Percentiles rank a stretch among this genome's conserved stretches.
phyloP scores from a whole-genome alignment of 1,140 invertebrate species.

The Drosophila santomea region DNA sequence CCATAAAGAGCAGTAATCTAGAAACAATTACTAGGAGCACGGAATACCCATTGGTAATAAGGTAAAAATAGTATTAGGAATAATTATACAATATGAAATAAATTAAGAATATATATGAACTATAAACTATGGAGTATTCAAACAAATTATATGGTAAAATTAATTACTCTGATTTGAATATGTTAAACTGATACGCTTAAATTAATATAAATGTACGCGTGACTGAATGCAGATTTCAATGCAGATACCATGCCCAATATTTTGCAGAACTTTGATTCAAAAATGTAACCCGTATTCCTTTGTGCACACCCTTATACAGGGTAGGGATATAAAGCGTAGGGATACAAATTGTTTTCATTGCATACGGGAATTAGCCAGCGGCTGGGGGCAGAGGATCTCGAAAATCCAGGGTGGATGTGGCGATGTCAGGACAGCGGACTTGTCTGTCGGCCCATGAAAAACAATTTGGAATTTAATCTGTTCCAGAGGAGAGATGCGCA shows the following conservation, averaged over 20 bases:
- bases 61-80: too few relatives aligned
- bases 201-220: too few relatives aligned
- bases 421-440: slow-evolving; percentile 9
- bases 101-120: too few relatives aligned
- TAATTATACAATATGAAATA: too few relatives aligned
- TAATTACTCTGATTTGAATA: too few relatives aligned
- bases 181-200: too few relatives aligned
- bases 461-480: slow-evolving; percentile 74
- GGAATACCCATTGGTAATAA: slow-evolving; percentile 2
- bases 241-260: not conserved
- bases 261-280: not conserved
- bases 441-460: slow-evolving; percentile 52
- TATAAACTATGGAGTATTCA: too few relatives aligned
- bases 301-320: not conserved
- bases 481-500: slow-evolving; percentile 39
- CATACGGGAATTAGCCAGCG: slow-evolving; percentile 68
- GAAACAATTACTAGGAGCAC: slow-evolving; percentile 15
- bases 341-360: slow-evolving; percentile 66
- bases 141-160: too few relatives aligned
- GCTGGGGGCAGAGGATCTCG: slow-evolving; percentile 2
- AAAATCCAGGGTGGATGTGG: not conserved
- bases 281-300: slow-evolving; percentile 1
- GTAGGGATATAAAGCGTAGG: slow-evolving; percentile 24
- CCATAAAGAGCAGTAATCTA: slow-evolving; percentile 7
- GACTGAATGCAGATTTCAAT: too few relatives aligned